Base-by-base conservation (phyloP, 2,888 invertebrate species). In the Resseliella maxima region DNA sequence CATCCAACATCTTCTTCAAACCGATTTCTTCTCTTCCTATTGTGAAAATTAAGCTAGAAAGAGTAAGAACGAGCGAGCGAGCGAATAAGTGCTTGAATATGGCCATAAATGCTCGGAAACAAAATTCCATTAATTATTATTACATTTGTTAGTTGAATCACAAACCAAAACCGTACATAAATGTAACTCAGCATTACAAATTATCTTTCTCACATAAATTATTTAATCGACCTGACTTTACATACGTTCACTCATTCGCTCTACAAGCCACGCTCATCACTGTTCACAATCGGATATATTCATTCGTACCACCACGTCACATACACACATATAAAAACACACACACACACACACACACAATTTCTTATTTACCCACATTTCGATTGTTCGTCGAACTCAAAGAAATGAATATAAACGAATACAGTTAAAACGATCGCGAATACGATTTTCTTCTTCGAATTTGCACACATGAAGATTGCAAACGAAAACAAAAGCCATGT, bases 201-300 rank as follows among this genome's bases (percentile, higher is more conserved):
- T 85, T 85, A 85, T 85, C 45, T 85, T 85, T 85, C 85, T 85
- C 85, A 85, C 85, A 85, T 85, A 85, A 85, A 85, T 85, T 85
- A 85, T 85, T 85, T 83, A 83, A 85, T 85, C 85, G 85, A 45
- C 45, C 45, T 27, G 27, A 85, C 27, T 83, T 83, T 38, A 83
- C 83, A 83, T 83, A 31, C 83, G 38, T 24, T 24, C 59, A 10
- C 24, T 24, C 83, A 38, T 81, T 81, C 59, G 59, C 59, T 59
- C 6, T 59, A 27, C 59, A 27, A 59, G 59, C 72, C 72, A 35
- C 72, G 72, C 72, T 72, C 72, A 72, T 27, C 31, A 35, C 72
- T 10, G 18, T 2, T 59, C 5, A 50, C 50, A 50, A 6, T 50
- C 35, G 31, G 31, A 35, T 3, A 72, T 72, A 72, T 72, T 24